Conservation (phyloP, 2,113 vertebrate genomes). For the Casuarius casuarius region DNA sequence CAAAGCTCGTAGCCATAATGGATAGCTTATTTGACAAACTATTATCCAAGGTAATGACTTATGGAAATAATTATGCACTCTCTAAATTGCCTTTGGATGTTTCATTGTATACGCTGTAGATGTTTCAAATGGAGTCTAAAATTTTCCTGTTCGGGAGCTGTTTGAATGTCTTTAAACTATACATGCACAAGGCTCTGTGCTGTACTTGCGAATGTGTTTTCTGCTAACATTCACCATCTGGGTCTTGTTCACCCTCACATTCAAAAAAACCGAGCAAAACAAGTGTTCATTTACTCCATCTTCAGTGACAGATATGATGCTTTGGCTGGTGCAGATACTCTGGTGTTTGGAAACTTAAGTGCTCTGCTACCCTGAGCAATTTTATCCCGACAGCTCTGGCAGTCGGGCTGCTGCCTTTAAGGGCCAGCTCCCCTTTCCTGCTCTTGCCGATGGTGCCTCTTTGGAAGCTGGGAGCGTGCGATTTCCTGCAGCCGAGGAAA, state of each 20-base stretch:
- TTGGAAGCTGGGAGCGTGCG: background rate
- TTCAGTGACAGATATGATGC: background rate
- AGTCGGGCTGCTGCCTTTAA: background rate
- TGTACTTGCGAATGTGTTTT: background rate
- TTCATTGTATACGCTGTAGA: background rate
- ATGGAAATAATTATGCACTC: conserved; percentile 19
- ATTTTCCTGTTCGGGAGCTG: background rate
- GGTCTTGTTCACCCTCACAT: background rate
- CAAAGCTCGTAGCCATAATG: conserved; percentile 99
- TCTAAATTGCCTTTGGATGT: background rate
- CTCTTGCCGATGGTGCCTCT: fast-evolving
- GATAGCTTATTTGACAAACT: conserved; percentile 96
- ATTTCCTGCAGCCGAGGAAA: background rate
- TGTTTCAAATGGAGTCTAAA: background rate
- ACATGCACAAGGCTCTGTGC: background rate
- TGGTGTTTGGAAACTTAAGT: background rate
- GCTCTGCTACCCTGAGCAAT: background rate
- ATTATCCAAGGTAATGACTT: conserved; percentile 89
- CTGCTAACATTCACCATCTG: background rate
- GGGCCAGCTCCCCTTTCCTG: background rate
- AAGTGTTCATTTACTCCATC: background rate
- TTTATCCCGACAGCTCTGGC: background rate
- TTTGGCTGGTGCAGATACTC: background rate
- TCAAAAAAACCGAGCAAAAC: background rate
- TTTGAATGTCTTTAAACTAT: background rate